Evolutionary conservation across 2,797 vertebrate species (phyloP).

Genomic region (Gorsachius magnificus): DNA sequence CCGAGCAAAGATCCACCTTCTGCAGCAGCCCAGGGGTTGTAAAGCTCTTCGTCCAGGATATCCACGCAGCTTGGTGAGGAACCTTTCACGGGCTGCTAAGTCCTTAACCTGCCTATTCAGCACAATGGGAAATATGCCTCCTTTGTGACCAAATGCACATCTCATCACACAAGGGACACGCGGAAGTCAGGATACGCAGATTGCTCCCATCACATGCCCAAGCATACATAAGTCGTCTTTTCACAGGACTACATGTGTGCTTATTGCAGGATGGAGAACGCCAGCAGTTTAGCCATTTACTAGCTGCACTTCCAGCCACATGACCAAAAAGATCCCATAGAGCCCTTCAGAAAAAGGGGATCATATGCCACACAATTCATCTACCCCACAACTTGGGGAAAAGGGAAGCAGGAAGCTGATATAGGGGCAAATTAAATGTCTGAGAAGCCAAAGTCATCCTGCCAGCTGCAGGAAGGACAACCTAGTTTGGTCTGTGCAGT

Average conservation of each 20-base stretch:
- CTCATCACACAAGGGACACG: neutral
- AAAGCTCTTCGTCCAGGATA: neutral
- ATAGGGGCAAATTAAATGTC: neutral
- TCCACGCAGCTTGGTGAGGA: neutral
- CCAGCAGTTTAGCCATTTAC: neutral
- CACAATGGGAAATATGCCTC: fast-evolving
- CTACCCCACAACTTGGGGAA: neutral
- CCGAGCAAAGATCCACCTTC: neutral
- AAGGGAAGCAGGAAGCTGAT: neutral
- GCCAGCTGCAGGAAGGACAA: neutral
- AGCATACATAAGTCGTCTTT: neutral
- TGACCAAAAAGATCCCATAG: neutral
- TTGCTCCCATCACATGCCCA: neutral
- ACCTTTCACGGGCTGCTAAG: neutral
- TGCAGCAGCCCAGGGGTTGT: neutral
- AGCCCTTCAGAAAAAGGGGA: neutral
- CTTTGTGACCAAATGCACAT: neutral
- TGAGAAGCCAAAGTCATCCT: neutral
- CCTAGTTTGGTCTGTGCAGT: neutral
- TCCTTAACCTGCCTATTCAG: neutral
- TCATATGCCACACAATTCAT: neutral
- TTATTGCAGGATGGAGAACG: neutral
- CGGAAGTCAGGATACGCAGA: neutral
- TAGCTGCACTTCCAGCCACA: neutral
- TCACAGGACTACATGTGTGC: neutral